phyloP scores from a whole-genome alignment of 30 jellyfish, hydroid and myxozoan species.

The Turritopsis dohrnii region DNA sequence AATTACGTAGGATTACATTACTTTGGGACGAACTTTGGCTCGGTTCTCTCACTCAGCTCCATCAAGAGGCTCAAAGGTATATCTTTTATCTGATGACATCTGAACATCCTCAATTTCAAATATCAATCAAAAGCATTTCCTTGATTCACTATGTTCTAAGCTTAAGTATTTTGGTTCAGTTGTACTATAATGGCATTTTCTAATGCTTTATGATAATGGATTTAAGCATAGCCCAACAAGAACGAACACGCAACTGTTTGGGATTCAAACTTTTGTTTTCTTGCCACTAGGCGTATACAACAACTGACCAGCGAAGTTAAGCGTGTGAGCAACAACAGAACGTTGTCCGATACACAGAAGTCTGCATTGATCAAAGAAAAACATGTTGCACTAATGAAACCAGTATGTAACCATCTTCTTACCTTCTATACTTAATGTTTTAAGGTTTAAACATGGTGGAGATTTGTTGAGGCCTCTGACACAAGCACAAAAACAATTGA shows the following conservation, averaged over 20 bases:
- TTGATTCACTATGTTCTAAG: no score
- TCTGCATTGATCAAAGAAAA: slow-evolving; percentile 78
- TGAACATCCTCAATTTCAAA: no score
- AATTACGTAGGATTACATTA: slow-evolving; percentile 82
- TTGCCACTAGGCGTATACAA: slow-evolving; percentile 56
- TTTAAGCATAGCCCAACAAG: no score
- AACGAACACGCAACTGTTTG: no score
- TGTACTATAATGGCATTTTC: no score
- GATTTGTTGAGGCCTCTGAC: no score
- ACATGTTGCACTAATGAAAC: slow-evolving; percentile 94
- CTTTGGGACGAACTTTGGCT: slow-evolving; percentile 99
- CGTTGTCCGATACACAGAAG: slow-evolving; percentile 65
- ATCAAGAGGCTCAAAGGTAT: slow-evolving; percentile 96
- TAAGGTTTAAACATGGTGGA: not conserved
- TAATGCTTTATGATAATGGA: no score
- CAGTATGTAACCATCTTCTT: slow-evolving; percentile 42
- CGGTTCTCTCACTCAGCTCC: slow-evolving; percentile 91
- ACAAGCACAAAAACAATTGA: no score
- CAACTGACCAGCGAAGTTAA: slow-evolving; percentile 84
- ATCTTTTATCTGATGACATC: not conserved
- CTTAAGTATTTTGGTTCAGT: no score
- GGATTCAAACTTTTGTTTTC: no score
- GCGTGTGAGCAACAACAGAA: slow-evolving; percentile 81
- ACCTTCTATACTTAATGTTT: not conserved
- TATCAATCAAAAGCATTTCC: no score